phyloP scores from a whole-genome alignment of 2,888 invertebrate genomes.

The Stegana nigrithorax region DNA sequence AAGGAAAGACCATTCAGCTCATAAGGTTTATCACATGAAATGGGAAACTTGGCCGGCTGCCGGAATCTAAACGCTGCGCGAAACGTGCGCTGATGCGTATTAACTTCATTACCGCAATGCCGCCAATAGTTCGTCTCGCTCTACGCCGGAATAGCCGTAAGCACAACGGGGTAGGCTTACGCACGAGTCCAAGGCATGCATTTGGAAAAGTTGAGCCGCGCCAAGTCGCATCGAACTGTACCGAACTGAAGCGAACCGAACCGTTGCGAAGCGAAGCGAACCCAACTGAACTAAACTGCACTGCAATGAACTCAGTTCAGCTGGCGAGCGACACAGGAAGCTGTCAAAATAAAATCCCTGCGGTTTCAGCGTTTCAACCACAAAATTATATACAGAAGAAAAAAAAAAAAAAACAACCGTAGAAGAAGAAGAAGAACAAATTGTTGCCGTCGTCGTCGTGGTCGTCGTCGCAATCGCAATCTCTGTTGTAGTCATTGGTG shows the following conservation, averaged over 20 bases:
- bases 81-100: background rate
- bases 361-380: constrained; percentile 33
- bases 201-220: background rate
- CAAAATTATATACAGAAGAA: constrained; percentile 34
- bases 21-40: constrained; percentile 1
- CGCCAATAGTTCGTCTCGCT: too few species aligned
- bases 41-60: background rate
- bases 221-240: background rate
- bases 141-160: too few species aligned
- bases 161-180: background rate
- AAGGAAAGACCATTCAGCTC: constrained; percentile 4
- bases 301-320: background rate
- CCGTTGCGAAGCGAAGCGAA: constrained; percentile 40
- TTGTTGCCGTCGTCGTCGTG: background rate
- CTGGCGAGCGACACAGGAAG: constrained; percentile 24
- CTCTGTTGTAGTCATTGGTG: background rate
- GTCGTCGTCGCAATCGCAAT: background rate
- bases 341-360: constrained; percentile 26
- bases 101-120: background rate
- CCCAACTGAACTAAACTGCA: background rate
- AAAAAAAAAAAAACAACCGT: too few species aligned
- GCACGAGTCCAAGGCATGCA: background rate
- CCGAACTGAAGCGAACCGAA: background rate
- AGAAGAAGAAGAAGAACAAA: too few species aligned
- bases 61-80: background rate